These are phyloP conservation scores for Callopanchax toddi DNA, from an alignment of 2,113 vertebrate genomes.

Conservation along the genomic window DNA sequence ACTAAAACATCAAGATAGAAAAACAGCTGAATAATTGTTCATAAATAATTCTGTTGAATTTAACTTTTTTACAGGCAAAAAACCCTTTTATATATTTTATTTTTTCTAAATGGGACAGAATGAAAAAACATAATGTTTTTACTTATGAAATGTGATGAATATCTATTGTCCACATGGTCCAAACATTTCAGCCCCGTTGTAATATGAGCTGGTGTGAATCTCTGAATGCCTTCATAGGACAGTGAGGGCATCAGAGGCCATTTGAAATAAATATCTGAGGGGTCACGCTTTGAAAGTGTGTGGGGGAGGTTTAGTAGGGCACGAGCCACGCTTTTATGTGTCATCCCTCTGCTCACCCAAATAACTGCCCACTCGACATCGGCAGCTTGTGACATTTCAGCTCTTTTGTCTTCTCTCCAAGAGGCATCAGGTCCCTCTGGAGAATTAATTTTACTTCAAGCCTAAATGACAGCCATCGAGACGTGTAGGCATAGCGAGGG, in stretches of 20 bases:
- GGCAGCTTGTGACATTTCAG: constrained; percentile 57
- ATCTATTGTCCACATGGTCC: too few species aligned
- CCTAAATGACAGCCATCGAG: constrained; percentile 27
- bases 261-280: constrained; percentile 62
- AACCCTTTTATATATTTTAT: too few species aligned
- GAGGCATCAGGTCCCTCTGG: constrained; percentile 27
- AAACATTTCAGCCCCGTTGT: too few species aligned
- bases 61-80: too few species aligned
- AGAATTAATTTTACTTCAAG: background rate
- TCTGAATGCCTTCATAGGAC: constrained; percentile 15
- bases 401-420: constrained; percentile 40
- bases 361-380: constrained; percentile 6
- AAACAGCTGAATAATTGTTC: too few species aligned
- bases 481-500: constrained; percentile 13
- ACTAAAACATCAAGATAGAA: too few species aligned
- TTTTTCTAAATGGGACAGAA: too few species aligned
- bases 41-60: too few species aligned
- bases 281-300: constrained; percentile 61
- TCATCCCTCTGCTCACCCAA: constrained; percentile 11
- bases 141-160: too few species aligned
- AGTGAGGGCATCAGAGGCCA: constrained; percentile 2
- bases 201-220: constrained; percentile 12
- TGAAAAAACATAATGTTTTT: too few species aligned
- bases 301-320: background rate
- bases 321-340: constrained; percentile 56